Evolutionary conservation across 1,140 invertebrate species (phyloP), one percentile per base, ranked within the genome.

Genomic region (Bombus haemorrhoidalis): DNA sequence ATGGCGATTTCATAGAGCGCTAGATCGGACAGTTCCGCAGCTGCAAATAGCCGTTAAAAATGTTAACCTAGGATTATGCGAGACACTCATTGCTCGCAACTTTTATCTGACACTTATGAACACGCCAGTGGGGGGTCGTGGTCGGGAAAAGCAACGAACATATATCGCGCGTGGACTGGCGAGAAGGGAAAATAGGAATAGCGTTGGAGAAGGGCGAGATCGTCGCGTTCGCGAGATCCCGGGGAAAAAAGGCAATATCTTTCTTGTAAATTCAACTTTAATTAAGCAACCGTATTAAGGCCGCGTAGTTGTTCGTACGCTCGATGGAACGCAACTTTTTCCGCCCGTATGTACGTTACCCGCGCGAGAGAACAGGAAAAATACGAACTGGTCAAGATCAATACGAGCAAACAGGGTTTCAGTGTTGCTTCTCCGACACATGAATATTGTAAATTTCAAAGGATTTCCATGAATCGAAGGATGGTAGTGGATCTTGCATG

Each of bases 191-290:
- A 53, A 59, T 39, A 71, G 41, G 43, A 47, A 53, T 53, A 53
- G 75, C 28, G 59, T 71, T 18, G 53, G 43, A 18, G 43, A 77
- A 71, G 68, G 18, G 47, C 39, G 32, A n/a, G 32, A 47, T 62
- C 12, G 37, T n/a, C 28, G 43, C 28, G 34, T 71, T 47, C 18
- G 9, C n/a, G 18, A 15, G n/a, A 32, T 18, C 0, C 25, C 25
- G 34, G 8, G 28, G 22, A 18, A 18, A 47, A 39, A 62, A 66
- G n/a, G 57, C 39, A 59, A 79, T 71, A 47, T 37, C 37, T 53
- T 83, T 78, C 66, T 69, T 79, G 47, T 84, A 78, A 85, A 85
- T 85, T 80, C 34, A 43, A 62, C 68, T 59, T 85, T 85, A 85
- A 85, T 85, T 80, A 84, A 84, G 39, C 39, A 4, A 75, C 57